A percentile compares a stretch with the other conserved stretches of the same genome.
Evolutionary conservation across 2,113 vertebrate species (phyloP).

Genomic region (Todiramphus chloris): DNA sequence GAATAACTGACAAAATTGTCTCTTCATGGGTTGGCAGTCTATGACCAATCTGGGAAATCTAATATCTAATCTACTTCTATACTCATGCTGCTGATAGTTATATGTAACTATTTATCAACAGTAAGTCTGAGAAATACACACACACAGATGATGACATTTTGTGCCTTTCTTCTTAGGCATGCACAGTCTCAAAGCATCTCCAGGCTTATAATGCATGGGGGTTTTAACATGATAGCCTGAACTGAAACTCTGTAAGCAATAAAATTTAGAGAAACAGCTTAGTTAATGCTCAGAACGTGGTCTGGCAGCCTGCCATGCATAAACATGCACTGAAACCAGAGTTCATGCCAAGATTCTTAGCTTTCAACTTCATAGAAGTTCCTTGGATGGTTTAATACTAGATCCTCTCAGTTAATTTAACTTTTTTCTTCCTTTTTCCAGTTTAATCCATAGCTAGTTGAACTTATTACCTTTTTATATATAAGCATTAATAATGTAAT

Average conservation of each 20-base stretch:
- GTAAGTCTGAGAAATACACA: neutral
- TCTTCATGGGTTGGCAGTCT: neutral
- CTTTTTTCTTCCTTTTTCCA: neutral
- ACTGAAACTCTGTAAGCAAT: constrained; percentile 25
- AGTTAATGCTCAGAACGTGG: constrained; percentile 41
- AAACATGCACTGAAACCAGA: constrained; percentile 21
- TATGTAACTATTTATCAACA: neutral
- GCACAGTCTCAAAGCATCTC: neutral
- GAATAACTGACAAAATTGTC: neutral
- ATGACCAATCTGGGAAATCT: neutral
- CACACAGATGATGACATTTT: neutral
- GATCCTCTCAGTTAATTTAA: neutral
- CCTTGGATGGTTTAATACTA: neutral
- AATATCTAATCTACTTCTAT: neutral
- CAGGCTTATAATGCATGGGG: neutral
- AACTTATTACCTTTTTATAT: constrained; percentile 43
- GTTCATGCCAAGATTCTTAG: constrained; percentile 18
- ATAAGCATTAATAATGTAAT: constrained; percentile 42
- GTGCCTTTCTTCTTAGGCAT: neutral
- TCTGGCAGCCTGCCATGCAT: constrained; percentile 46
- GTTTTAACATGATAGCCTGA: neutral
- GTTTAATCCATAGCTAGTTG: constrained; percentile 26
- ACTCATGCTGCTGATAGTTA: neutral
- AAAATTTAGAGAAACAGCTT: constrained; percentile 40
- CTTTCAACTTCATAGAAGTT: constrained; percentile 1